These are phyloP conservation scores for Pipistrellus pipistrellus DNA, from an alignment of 2,797 vertebrate species.

Conservation along the genomic window DNA sequence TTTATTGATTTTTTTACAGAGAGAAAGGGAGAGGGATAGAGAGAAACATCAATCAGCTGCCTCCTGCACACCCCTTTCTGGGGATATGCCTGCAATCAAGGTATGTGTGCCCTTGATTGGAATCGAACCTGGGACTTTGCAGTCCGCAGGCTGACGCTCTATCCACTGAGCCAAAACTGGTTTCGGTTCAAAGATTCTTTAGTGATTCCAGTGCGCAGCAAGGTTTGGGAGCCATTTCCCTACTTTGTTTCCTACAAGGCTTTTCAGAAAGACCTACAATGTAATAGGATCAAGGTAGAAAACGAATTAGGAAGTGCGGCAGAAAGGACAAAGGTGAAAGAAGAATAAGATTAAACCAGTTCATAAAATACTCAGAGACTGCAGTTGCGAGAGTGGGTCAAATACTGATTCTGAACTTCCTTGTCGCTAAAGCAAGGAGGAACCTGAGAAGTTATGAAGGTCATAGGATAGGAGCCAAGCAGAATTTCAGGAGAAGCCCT, in stretches of 20 bases:
- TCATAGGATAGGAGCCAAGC: neutral
- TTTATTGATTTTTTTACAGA: too few species aligned
- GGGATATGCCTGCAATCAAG: too few species aligned
- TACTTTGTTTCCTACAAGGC: neutral
- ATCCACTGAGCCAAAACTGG: too few species aligned
- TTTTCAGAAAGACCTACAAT: neutral
- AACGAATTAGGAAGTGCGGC: neutral
- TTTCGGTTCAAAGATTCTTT: neutral
- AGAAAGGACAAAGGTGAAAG: neutral
- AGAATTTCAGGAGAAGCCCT: neutral
- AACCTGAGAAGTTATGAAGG: neutral
- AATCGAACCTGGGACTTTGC: too few species aligned
- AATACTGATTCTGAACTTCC: neutral
- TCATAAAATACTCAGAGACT: neutral
- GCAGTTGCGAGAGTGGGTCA: neutral
- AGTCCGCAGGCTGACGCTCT: too few species aligned
- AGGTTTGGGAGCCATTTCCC: neutral
- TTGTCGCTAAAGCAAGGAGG: neutral
- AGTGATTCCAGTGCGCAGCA: neutral
- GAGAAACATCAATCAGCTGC: too few species aligned
- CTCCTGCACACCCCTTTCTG: too few species aligned
- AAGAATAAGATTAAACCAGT: neutral
- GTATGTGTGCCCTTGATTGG: too few species aligned
- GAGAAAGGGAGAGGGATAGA: too few species aligned
- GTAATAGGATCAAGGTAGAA: neutral